Evolutionary conservation across 2,113 vertebrate genomes (phyloP), one percentile per base, ranked within the genome.

Genomic region (Hemibagrus wyckioides): DNA sequence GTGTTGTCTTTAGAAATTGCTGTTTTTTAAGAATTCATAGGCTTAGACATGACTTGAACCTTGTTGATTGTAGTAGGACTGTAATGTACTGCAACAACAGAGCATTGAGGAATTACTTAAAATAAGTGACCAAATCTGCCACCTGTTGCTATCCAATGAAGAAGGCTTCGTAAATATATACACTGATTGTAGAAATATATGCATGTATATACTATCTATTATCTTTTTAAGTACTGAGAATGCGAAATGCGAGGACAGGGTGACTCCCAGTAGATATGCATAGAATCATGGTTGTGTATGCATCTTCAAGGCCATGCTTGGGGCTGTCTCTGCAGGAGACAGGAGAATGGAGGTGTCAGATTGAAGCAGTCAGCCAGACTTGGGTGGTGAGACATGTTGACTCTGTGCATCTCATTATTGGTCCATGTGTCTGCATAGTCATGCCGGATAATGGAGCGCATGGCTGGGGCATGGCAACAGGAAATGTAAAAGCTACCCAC

Each of bases 391-490:
- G 93, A 92, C 90, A 84, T 96, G 94, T 95, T 95, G 95, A 95
- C 94, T 94, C 93, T 92, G 92, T 28, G 86, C 91, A 93, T 93
- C 92, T 93, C 94, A 94, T 92, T 92, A 92, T 92, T 90, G 92
- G 92, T 90, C 93, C 95, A 94, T 95, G 95, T 92, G 89, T 87
- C 94, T 94, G 95, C 94, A 96, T 95, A 95, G 94, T 94, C 92
- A 93, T 92, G 83, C 89, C 89, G 94, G 95, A 96, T 96, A 95
- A 96, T 95, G 89, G 92, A 87, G 86, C 90, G 90, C 52, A 76
- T 88, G 75, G 87, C 89, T 83, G 90, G 80, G 59, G 88, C 87
- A 87, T 71, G 77, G 90, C 92, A 92, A 92, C 63, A 86, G 92
- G 91, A 94, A 93, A 93, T 94, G 90, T 90, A 90, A 93, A 94